A percentile compares a stretch with the other conserved stretches of the same genome.
Conservation (phyloP, 2,888 invertebrate species). For the Drosophila bunnanda region DNA sequence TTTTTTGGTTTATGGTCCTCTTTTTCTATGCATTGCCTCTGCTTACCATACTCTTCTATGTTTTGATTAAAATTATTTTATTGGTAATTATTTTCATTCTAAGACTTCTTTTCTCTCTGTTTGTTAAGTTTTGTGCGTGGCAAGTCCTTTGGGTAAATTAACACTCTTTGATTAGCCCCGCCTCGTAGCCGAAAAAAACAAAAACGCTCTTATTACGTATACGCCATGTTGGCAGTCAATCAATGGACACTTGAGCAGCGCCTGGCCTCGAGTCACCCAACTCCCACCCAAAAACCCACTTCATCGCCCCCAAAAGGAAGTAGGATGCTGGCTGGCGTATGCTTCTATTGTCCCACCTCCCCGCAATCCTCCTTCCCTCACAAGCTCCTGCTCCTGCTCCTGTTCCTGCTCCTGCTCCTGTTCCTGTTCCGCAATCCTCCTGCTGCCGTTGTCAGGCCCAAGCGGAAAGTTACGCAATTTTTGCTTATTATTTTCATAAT, state of each 20-base stretch:
- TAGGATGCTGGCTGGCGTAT: slow-evolving; percentile 45
- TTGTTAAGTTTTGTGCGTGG: slow-evolving; percentile 27
- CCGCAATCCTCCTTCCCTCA: not conserved
- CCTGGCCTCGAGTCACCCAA: slow-evolving; percentile 23
- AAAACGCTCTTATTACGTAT: slow-evolving; percentile 72
- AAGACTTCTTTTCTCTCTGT: not conserved
- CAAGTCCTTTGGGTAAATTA: slow-evolving; percentile 79
- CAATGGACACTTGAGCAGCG: slow-evolving; percentile 78
- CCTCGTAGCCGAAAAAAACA: slow-evolving; percentile 34
- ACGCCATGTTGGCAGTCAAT: slow-evolving; percentile 80
- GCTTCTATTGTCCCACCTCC: slow-evolving; percentile 27
- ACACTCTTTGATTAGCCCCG: slow-evolving; percentile 77
- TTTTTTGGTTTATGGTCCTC: too few relatives aligned
- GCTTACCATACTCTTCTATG: too few relatives aligned
- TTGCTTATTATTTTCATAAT: slow-evolving; percentile 82
- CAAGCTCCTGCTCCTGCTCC: not conserved
- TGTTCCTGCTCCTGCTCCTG: not conserved
- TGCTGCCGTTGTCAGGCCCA: slow-evolving; percentile 70
- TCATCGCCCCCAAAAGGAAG: slow-evolving; percentile 24
- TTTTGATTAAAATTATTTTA: too few relatives aligned
- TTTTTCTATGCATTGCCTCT: not conserved
- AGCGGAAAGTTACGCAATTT: slow-evolving; percentile 78
- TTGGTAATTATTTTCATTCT: not conserved
- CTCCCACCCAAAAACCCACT: not conserved
- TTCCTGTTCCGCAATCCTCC: slow-evolving; percentile 7